These are phyloP conservation scores for Diachrysia chrysitis DNA, from an alignment of 2,888 invertebrate species.

Conservation along the genomic window DNA sequence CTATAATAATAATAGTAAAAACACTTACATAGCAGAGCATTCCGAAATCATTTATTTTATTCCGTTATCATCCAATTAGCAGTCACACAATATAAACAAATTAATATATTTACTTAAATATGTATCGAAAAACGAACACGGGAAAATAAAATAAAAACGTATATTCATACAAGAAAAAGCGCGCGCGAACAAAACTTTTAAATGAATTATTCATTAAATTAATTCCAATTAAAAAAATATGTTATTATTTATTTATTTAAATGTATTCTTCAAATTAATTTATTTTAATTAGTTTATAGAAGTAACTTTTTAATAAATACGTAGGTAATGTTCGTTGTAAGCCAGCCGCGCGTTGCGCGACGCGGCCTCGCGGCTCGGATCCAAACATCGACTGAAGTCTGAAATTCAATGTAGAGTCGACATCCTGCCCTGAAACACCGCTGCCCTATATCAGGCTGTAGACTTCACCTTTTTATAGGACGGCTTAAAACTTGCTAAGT, in stretches of 20 bases:
- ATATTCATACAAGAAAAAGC: not conserved
- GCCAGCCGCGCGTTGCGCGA: slow-evolving; percentile 36
- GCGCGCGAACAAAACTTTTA: not conserved
- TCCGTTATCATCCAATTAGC: slow-evolving; percentile 53
- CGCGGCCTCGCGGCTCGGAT: slow-evolving; percentile 52
- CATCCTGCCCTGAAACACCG: slow-evolving; percentile 41
- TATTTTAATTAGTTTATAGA: no score
- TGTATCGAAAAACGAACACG: not conserved
- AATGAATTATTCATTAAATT: not conserved
- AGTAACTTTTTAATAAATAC: not conserved
- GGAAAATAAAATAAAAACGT: not conserved
- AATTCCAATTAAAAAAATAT: not conserved
- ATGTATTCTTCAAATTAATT: not conserved
- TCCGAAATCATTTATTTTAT: slow-evolving; percentile 68
- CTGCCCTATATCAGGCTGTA: slow-evolving; percentile 46
- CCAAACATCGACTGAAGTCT: slow-evolving; percentile 50
- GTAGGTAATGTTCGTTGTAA: slow-evolving; percentile 15
- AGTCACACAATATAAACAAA: not conserved
- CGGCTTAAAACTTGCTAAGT: slow-evolving; percentile 45
- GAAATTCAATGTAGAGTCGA: slow-evolving; percentile 26
- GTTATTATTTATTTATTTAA: not conserved
- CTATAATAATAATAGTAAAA: not conserved
- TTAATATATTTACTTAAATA: not conserved
- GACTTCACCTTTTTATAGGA: slow-evolving; percentile 34
- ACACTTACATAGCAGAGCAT: slow-evolving; percentile 87